These are phyloP conservation scores for Enteromius mattozi DNA, from an alignment of 2,797 vertebrate genomes.

Conservation along the genomic window DNA sequence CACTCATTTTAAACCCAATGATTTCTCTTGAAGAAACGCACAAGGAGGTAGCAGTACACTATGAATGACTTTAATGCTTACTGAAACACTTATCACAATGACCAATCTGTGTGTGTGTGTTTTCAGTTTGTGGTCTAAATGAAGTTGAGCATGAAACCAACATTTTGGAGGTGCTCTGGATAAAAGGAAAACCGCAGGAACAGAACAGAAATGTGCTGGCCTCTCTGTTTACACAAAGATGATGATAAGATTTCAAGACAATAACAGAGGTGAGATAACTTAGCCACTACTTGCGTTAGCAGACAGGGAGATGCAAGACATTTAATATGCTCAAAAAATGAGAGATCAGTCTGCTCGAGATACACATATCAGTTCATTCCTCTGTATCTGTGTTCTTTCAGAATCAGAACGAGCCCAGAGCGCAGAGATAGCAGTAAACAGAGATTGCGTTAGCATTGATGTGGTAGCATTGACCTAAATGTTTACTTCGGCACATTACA, in stretches of 20 bases:
- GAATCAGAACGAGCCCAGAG: constrained; percentile 22
- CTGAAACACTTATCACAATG: constrained; percentile 1
- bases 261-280: constrained; percentile 59
- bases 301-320: constrained; percentile 27
- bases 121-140: constrained; percentile 2
- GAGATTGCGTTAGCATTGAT: constrained; percentile 31
- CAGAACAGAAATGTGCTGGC: constrained; percentile 73
- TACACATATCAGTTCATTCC: constrained; percentile 19
- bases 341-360: constrained; percentile 19
- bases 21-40: neutral
- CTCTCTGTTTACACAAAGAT: constrained; percentile 80
- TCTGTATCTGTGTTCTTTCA: constrained; percentile 39
- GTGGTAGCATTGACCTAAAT: constrained; percentile 28
- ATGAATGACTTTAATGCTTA: neutral
- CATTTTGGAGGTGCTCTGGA: constrained; percentile 63
- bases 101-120: neutral
- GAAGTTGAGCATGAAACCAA: neutral
- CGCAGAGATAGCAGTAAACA: constrained; percentile 27
- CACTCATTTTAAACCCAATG: neutral
- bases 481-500: constrained; percentile 19
- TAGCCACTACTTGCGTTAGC: constrained; percentile 51
- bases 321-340: constrained; percentile 37
- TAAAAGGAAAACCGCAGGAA: constrained; percentile 67
- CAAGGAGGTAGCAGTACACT: neutral
- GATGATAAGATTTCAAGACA: constrained; percentile 83